Percentiles rank a stretch among this genome's conserved stretches.
Conservation (phyloP, 2,888 invertebrate species). For the Ochlodes sylvanus region DNA sequence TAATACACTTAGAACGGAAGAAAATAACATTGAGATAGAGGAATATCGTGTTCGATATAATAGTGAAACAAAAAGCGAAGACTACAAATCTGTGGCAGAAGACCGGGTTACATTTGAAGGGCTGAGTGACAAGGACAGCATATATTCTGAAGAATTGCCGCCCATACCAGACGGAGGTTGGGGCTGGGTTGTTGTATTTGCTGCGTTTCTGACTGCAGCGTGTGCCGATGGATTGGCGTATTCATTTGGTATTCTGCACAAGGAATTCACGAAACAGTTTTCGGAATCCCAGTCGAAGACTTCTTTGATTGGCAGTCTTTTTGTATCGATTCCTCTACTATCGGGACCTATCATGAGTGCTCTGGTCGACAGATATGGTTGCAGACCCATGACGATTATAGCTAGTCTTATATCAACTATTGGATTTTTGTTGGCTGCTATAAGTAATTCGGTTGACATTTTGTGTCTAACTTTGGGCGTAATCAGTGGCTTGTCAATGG, state of each 20-base stretch:
- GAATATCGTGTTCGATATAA: constrained; percentile 50
- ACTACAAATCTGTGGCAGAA: constrained; percentile 55
- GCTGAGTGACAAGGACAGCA: constrained; percentile 75
- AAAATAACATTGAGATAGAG: constrained; percentile 47
- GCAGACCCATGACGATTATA: constrained; percentile 89
- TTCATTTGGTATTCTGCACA: constrained; percentile 95
- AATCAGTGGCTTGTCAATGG: constrained; percentile 92
- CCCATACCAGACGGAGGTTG: constrained; percentile 93
- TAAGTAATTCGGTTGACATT: constrained; percentile 89
- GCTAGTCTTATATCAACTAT: constrained; percentile 89
- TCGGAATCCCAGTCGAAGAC: constrained; percentile 92
- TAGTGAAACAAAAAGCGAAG: constrained; percentile 37
- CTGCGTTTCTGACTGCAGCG: constrained; percentile 93
- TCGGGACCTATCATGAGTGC: constrained; percentile 94
- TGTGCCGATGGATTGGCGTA: constrained; percentile 97
- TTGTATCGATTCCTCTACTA: constrained; percentile 94
- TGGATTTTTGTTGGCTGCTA: constrained; percentile 90
- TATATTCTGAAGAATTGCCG: constrained; percentile 77
- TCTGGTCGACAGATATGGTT: constrained; percentile 93
- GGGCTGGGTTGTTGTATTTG: constrained; percentile 95
- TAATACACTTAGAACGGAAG: constrained; percentile 68
- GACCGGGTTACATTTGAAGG: constrained; percentile 78
- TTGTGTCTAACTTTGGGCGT: constrained; percentile 93
- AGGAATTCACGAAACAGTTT: constrained; percentile 92
- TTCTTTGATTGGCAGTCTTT: constrained; percentile 94